A percentile compares a stretch with the other conserved stretches of the same genome.
Conservation (phyloP, 2,888 invertebrate genomes). For the Hirtodrosophila duncani region DNA sequence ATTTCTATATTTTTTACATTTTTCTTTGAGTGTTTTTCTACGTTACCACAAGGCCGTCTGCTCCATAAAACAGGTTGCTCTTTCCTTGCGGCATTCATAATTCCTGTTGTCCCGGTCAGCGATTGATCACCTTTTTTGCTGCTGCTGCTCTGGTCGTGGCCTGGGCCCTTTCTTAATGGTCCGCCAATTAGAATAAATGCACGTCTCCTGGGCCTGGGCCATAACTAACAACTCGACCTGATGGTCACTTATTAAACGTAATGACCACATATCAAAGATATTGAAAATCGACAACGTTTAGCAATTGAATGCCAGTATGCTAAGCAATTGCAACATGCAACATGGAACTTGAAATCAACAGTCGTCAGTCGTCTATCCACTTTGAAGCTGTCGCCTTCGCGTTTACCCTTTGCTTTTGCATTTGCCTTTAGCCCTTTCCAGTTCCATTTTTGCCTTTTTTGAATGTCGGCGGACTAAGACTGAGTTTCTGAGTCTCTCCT, state of each 20-base stretch:
- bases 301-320: no score
- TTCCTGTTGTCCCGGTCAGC: no score
- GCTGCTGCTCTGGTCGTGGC: neutral
- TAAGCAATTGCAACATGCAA: no score
- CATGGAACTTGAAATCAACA: no score
- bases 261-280: conserved; percentile 47
- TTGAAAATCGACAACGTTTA: conserved; percentile 10
- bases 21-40: no score
- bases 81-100: no score
- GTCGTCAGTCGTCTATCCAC: no score
- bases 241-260: conserved; percentile 68
- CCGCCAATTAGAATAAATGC: conserved; percentile 67
- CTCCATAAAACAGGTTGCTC: no score
- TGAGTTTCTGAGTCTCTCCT: no score
- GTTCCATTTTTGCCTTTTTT: conserved; percentile 39
- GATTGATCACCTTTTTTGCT: no score
- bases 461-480: conserved; percentile 66
- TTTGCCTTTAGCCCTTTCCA: conserved; percentile 27
- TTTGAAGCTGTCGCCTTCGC: conserved; percentile 7
- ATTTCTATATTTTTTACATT: no score
- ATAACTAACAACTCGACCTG: conserved; percentile 58
- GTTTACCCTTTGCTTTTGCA: neutral
- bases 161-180: conserved; percentile 48
- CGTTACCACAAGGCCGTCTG: no score
- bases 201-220: conserved; percentile 7